These are phyloP conservation scores for Lepidotrigona ventralis DNA, from an alignment of 1,140 invertebrate species.

Conservation along the genomic window DNA sequence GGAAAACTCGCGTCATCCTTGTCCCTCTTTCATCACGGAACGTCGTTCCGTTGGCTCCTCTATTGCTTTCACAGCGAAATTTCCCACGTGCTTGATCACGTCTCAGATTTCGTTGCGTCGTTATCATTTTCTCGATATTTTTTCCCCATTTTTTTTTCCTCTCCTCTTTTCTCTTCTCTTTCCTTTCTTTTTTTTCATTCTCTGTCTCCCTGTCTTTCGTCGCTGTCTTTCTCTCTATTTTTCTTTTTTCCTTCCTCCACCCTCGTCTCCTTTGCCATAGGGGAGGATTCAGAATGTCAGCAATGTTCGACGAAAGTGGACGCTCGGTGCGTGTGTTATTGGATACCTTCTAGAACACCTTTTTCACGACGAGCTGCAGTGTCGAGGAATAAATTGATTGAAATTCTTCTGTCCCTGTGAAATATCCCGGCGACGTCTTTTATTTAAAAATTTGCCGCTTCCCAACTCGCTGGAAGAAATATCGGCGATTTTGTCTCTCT, in stretches of 20 bases:
- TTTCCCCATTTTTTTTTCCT: not conserved
- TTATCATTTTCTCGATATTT: constrained; percentile 24
- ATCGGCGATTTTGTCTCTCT: not conserved
- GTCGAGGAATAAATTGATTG: constrained; percentile 13
- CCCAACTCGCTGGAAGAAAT: too few species aligned
- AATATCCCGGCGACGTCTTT: constrained; percentile 6
- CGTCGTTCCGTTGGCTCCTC: constrained; percentile 35
- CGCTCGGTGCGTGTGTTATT: constrained; percentile 25
- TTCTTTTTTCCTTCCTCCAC: not conserved
- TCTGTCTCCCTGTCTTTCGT: too few species aligned
- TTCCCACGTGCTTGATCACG: constrained; percentile 59
- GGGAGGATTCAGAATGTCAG: constrained; percentile 26
- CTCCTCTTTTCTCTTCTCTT: too few species aligned
- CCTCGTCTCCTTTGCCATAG: not conserved
- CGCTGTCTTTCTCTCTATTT: too few species aligned
- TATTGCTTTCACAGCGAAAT: constrained; percentile 58
- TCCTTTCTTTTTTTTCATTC: not conserved
- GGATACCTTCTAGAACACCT: constrained; percentile 19
- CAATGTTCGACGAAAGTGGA: constrained; percentile 25
- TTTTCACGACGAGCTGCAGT: not conserved
- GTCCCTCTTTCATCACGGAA: not conserved
- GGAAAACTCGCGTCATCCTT: not conserved
- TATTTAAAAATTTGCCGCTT: constrained; percentile 4
- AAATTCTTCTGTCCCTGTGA: constrained; percentile 8
- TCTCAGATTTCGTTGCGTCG: constrained; percentile 31